These are phyloP conservation scores for Condylura cristata DNA, from an alignment of 2,113 vertebrate species.

Conservation along the genomic window DNA sequence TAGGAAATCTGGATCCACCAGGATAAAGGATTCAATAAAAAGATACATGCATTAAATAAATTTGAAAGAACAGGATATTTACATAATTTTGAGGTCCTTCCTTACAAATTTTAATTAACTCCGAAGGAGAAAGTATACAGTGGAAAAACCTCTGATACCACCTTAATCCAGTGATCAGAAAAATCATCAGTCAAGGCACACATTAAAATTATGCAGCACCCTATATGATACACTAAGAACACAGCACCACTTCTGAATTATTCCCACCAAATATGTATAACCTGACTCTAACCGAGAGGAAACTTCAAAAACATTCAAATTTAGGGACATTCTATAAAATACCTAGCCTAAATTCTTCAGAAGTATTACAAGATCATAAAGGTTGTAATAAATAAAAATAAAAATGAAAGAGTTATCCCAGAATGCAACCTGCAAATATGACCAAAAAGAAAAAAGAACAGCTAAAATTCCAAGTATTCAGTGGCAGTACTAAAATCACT, in stretches of 20 bases:
- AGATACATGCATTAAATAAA: neutral
- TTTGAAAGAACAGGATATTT: neutral
- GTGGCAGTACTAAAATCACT: neutral
- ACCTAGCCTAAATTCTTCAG: neutral
- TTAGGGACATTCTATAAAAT: neutral
- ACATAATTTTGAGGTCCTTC: neutral
- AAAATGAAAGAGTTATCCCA: neutral
- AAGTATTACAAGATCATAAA: neutral
- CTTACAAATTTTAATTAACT: neutral
- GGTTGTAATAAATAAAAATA: neutral
- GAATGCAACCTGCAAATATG: neutral
- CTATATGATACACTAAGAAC: neutral
- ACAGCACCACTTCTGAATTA: neutral
- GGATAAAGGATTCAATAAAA: neutral
- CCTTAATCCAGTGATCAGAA: neutral
- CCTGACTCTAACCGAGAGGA: neutral
- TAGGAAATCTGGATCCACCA: neutral
- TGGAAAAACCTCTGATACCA: neutral
- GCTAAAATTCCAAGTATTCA: neutral
- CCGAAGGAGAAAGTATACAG: neutral
- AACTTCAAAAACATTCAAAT: constrained; percentile 1
- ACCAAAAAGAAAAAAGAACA: neutral
- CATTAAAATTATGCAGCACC: neutral
- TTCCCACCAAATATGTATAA: neutral
- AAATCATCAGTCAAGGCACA: neutral